Percentiles rank a stretch among this genome's conserved stretches.
These are phyloP conservation scores for Bubo bubo DNA, from an alignment of 2,113 vertebrate genomes.

Conservation along the genomic window DNA sequence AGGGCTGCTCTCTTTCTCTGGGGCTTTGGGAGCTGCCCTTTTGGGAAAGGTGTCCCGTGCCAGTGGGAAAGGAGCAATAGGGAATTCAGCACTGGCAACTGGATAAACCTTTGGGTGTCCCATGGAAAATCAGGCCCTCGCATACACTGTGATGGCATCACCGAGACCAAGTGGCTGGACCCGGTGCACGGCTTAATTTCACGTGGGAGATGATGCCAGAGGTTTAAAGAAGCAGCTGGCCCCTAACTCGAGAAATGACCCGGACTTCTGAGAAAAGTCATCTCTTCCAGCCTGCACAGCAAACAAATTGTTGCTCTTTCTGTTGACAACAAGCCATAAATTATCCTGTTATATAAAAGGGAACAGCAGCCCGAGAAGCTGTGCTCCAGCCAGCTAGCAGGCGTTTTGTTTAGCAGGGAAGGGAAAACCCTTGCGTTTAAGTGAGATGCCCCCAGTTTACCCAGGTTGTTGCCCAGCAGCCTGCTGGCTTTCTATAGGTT, in stretches of 20 bases:
- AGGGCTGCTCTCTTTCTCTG: not conserved
- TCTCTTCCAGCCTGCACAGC: not conserved
- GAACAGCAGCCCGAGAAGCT: not conserved
- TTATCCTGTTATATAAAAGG: conserved; percentile 4
- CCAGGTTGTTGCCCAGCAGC: not conserved
- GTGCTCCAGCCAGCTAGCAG: not conserved
- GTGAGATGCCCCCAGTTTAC: not conserved
- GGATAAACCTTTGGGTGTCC: not conserved
- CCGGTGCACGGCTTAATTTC: not conserved
- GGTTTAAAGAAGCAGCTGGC: conserved; percentile 47
- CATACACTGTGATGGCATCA: not conserved
- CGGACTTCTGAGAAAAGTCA: not conserved
- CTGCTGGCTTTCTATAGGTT: conserved; percentile 6
- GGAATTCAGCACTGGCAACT: not conserved
- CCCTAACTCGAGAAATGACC: not conserved
- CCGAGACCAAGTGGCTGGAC: not conserved
- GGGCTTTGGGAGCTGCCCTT: not conserved
- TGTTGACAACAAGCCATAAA: conserved; percentile 35
- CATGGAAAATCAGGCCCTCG: not conserved
- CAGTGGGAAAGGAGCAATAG: not conserved
- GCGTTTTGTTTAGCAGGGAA: not conserved
- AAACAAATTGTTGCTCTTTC: conserved; percentile 34
- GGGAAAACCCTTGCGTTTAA: not conserved
- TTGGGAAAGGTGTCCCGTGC: not conserved
- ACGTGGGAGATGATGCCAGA: not conserved